phyloP scores from a whole-genome alignment of 1,140 invertebrate genomes.

The Arctopsyche grandis region DNA sequence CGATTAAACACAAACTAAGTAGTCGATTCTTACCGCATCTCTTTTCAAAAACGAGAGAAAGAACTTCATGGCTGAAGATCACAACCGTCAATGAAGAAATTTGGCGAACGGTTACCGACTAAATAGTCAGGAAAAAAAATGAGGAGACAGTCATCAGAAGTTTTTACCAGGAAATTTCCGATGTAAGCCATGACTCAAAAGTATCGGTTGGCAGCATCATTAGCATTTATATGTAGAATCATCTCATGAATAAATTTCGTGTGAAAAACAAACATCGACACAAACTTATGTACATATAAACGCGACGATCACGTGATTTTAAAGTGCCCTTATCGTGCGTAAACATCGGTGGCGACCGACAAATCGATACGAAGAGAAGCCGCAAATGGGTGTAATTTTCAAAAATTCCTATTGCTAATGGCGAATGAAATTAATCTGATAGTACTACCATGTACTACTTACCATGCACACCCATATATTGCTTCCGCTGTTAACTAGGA shows the following conservation, averaged over 20 bases:
- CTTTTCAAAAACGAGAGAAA: neutral
- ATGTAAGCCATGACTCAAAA: no score
- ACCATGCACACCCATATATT: no score
- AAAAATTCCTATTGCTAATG: neutral
- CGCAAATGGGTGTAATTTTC: neutral
- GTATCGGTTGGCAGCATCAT: no score
- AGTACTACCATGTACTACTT: neutral
- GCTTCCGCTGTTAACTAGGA: no score
- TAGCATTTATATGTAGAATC: no score
- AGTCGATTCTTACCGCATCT: neutral
- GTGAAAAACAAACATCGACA: no score
- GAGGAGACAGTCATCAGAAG: no score
- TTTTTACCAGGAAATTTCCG: no score
- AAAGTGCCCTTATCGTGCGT: neutral
- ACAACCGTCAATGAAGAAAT: neutral
- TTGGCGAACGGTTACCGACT: neutral
- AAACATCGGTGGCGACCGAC: neutral
- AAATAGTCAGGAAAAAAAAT: neutral
- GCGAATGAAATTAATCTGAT: constrained; percentile 5
- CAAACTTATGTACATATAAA: no score
- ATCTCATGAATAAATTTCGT: no score
- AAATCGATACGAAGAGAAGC: neutral
- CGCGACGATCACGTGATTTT: no score
- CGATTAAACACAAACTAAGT: no score
- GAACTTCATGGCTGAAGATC: neutral